phyloP scores from a whole-genome alignment of 2,113 vertebrate genomes.

The Lagopus muta region DNA sequence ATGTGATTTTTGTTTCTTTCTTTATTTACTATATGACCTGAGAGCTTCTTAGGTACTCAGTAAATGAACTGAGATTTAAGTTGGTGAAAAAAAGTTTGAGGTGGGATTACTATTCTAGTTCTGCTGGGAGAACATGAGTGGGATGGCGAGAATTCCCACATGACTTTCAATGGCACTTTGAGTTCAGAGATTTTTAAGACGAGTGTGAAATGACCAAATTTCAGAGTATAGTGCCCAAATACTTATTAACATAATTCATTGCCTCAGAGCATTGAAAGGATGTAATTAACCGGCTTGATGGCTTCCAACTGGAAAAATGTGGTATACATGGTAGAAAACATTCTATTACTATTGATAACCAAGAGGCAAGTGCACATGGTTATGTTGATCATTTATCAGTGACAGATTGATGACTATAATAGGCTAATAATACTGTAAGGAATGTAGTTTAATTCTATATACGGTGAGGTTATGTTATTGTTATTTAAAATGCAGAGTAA shows the following conservation, averaged over 20 bases:
- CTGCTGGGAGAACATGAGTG: fast-evolving
- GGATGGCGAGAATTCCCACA: too few species aligned
- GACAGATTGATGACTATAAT: slow-evolving; percentile 45
- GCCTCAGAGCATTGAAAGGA: not conserved
- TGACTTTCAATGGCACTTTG: not conserved
- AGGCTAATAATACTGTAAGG: slow-evolving; percentile 37
- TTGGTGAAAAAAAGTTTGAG: not conserved
- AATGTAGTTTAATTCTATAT: slow-evolving; percentile 30
- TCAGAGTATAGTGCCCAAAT: not conserved
- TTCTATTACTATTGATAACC: slow-evolving; percentile 7
- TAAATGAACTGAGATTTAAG: not conserved
- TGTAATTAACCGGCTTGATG: not conserved
- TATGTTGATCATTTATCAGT: slow-evolving; percentile 55
- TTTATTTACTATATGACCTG: not conserved
- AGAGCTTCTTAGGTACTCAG: not conserved
- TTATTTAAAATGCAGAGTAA: slow-evolving; percentile 2
- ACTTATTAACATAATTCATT: not conserved
- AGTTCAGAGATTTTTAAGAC: not conserved
- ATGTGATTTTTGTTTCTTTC: not conserved
- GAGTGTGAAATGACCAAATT: not conserved
- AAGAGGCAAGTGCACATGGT: not conserved
- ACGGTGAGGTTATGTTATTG: not conserved
- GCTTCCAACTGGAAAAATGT: not conserved
- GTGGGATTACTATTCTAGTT: not conserved
- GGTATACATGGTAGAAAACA: not conserved